Conservation (phyloP, 1,140 invertebrate species). For the Drosophila novamexicana region DNA sequence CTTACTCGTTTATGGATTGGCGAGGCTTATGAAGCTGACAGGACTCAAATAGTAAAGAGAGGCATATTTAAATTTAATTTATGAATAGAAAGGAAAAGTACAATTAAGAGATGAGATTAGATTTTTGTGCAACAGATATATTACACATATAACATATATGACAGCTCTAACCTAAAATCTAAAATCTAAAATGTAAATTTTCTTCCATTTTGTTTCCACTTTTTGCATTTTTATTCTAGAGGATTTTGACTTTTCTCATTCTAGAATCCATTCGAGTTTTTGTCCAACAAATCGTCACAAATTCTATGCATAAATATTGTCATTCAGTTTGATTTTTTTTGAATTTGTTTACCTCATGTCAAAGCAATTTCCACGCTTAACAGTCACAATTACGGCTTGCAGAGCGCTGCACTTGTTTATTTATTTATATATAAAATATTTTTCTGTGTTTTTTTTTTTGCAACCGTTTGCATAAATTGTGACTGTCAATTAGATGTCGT, state of each 20-base stretch:
- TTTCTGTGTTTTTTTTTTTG: conserved; percentile 43
- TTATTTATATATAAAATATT: conserved; percentile 13
- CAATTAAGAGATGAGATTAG: not conserved
- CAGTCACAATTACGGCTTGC: conserved; percentile 37
- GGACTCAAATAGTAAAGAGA: no score
- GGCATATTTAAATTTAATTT: no score
- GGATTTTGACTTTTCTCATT: not conserved
- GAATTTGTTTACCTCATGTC: conserved; percentile 20
- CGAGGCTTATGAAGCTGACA: not conserved
- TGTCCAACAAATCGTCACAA: conserved; percentile 5
- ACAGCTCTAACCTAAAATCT: no score
- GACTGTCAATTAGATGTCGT: conserved; percentile 77
- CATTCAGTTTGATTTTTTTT: conserved; percentile 11
- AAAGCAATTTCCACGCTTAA: conserved; percentile 38
- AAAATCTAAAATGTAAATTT: not conserved
- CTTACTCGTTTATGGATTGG: not conserved
- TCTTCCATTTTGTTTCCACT: not conserved
- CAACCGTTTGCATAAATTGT: conserved; percentile 77
- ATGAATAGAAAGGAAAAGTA: no score
- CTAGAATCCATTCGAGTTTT: not conserved
- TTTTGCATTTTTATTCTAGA: not conserved
- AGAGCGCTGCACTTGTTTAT: conserved; percentile 31
- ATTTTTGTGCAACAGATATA: not conserved
- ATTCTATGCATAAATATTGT: conserved; percentile 1
- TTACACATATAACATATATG: no score